These are phyloP conservation scores for Mohoua ochrocephala DNA, from an alignment of 2,113 vertebrate genomes.

Conservation along the genomic window DNA sequence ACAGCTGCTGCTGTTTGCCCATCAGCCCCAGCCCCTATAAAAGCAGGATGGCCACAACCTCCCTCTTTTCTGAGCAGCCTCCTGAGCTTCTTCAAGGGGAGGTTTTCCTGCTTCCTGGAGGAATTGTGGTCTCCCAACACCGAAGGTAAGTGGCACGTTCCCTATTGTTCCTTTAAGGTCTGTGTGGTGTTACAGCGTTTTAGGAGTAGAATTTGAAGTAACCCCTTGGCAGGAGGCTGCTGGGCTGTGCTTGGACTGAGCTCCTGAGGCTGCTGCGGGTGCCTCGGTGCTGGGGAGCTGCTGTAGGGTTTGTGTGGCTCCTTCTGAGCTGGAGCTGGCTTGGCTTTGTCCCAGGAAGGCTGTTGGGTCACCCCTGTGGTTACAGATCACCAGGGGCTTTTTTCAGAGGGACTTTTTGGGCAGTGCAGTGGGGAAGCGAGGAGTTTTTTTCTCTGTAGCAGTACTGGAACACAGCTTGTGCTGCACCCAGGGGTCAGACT, in stretches of 20 bases:
- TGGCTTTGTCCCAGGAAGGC: neutral
- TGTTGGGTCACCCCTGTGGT: fast-evolving
- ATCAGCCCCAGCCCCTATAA: neutral
- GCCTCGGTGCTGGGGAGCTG: fast-evolving
- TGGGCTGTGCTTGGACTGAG: fast-evolving
- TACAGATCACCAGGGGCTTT: fast-evolving
- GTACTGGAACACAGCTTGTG: fast-evolving
- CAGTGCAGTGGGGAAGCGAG: neutral
- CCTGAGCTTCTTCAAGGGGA: fast-evolving
- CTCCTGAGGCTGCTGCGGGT: neutral
- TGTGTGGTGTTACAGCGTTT: fast-evolving
- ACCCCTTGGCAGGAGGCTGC: neutral
- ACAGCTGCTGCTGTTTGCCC: neutral
- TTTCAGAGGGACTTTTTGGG: neutral
- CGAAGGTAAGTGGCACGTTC: fast-evolving
- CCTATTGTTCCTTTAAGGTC: fast-evolving
- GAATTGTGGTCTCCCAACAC: fast-evolving
- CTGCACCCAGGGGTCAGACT: neutral
- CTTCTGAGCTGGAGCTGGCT: neutral
- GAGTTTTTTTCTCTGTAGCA: fast-evolving
- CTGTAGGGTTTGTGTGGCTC: fast-evolving
- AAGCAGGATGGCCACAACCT: fast-evolving
- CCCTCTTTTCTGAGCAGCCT: fast-evolving
- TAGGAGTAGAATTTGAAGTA: fast-evolving
- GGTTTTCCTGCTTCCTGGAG: fast-evolving